A percentile compares a stretch with the other conserved stretches of the same genome.
phyloP scores from a whole-genome alignment of 2,113 vertebrate species.

The Cryptoleucopteryx plumbea region DNA sequence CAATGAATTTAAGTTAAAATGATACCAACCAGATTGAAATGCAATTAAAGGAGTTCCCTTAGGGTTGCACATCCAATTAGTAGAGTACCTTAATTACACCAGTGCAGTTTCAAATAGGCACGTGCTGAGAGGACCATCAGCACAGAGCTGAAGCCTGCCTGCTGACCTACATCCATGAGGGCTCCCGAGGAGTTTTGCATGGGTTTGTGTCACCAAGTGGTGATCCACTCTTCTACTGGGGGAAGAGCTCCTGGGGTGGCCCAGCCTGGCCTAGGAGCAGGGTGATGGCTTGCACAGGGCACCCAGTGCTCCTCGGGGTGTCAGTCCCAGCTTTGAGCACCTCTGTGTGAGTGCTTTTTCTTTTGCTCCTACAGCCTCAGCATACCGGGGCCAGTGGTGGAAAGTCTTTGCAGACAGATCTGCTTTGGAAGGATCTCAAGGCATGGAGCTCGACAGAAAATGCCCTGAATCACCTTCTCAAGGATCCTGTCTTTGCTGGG shows the following conservation, averaged over 20 bases:
- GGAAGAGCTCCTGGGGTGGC: neutral
- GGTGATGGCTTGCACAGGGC: neutral
- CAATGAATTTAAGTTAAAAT: conserved; percentile 10
- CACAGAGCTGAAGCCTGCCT: neutral
- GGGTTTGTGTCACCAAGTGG: neutral
- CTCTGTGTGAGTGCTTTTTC: neutral
- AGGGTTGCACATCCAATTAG: neutral
- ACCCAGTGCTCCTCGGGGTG: neutral
- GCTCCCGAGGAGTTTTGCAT: fast-evolving
- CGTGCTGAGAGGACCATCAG: neutral
- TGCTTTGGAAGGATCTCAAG: neutral
- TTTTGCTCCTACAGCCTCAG: neutral
- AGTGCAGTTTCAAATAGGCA: neutral
- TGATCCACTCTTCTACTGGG: neutral
- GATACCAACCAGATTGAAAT: neutral
- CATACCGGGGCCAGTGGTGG: neutral
- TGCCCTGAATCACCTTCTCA: neutral
- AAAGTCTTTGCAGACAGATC: neutral
- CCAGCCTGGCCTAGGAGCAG: neutral
- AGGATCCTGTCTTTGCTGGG: neutral
- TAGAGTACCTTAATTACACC: neutral
- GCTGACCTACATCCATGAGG: neutral
- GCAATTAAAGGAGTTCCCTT: conserved; percentile 8
- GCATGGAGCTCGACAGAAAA: neutral
- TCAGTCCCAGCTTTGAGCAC: neutral